Base-by-base conservation (phyloP, 2,888 invertebrate species). In the Trachelus iudaicus region DNA sequence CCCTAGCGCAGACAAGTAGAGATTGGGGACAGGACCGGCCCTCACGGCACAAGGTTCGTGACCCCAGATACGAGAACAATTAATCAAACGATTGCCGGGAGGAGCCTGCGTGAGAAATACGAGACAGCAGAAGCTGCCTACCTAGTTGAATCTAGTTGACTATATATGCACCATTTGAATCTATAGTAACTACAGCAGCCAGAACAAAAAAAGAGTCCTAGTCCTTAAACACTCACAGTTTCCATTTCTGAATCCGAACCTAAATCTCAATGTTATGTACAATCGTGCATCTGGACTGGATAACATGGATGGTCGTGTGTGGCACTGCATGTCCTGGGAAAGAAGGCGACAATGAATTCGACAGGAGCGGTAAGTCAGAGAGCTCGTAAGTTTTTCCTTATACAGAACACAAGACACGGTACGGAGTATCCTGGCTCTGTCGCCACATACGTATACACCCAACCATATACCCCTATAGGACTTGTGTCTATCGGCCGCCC, bases 71-170 rank as follows among this genome's bases (percentile, higher is more conserved):
- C 82, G 79, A 79, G 80, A 84, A 86, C 87, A 85, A 88, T 88
- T 88, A 88, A 88, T 88, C 88, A 88, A 87, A 87, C 82, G 84
- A 84, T 83, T 81, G 82, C 85, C 84, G 85, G 83, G 85, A 86
- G 85, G 82, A 85, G 85, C 85, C 83, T 84, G 87, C 89, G 89
- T 89, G 89, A 89, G 89, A 89, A 89, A 89, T 88, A 86, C 85
- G 88, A 89, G 84, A 87, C 86, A 85, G 84, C 81, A 31, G 31
- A 13, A 31, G 71, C 71, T 31, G 33, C 71, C 71, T 71, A 71
- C 71, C 71, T 71, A 71, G 71, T 23, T 31, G 31, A 31, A 71
- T 34, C 71, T 31, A 34, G 31, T 56, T 23, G 56, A 23, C 56
- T 56, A 23, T 23, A 23, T 2, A 9, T 56, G 56, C 56, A 6